These are phyloP conservation scores for Pachydiplax longipennis DNA, from an alignment of 2,888 invertebrate species.

Conservation along the genomic window DNA sequence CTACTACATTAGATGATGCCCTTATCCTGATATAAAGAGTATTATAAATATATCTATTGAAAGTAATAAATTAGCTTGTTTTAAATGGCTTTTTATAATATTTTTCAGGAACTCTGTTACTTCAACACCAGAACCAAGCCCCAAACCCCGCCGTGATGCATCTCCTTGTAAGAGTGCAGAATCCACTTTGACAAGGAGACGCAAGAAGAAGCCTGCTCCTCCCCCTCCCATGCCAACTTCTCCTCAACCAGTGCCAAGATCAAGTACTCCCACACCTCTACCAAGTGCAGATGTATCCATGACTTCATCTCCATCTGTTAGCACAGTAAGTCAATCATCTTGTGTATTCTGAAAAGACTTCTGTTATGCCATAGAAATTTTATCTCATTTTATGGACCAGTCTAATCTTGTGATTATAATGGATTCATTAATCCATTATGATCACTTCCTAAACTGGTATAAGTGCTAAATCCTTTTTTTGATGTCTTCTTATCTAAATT, in stretches of 20 bases:
- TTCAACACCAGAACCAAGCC: slow-evolving; percentile 56
- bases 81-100: neutral
- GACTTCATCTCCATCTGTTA: neutral
- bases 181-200: slow-evolving; percentile 62
- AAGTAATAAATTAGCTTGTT: no score
- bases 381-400: no score
- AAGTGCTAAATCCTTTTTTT: no score
- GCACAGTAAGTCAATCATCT: neutral
- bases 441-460: no score
- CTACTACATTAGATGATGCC: no score
- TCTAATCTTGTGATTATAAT: no score
- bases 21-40: no score
- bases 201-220: slow-evolving; percentile 73
- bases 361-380: no score
- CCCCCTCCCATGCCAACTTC: slow-evolving; percentile 60
- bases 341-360: neutral
- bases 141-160: slow-evolving; percentile 51
- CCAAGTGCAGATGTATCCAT: neutral
- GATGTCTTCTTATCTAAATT: no score
- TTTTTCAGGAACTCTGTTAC: slow-evolving; percentile 54
- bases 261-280: slow-evolving; percentile 56
- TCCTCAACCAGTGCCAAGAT: slow-evolving; percentile 47
- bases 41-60: no score
- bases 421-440: no score
- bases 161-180: slow-evolving; percentile 58